These are phyloP conservation scores for Oligia latruncula DNA, from an alignment of 2,888 invertebrate species.

Conservation along the genomic window DNA sequence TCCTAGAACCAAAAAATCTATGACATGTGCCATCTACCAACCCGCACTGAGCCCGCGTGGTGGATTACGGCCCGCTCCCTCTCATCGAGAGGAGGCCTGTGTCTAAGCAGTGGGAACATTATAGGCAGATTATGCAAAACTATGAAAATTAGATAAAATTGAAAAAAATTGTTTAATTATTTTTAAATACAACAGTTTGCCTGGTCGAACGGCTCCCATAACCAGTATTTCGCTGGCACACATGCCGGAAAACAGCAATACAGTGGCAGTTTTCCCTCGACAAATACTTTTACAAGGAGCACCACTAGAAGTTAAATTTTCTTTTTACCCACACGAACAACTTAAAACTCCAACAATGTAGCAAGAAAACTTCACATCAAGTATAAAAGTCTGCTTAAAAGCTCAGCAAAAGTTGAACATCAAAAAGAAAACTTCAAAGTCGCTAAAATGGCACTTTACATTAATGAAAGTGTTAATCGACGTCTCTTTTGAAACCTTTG, in stretches of 20 bases:
- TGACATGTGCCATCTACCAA: no score
- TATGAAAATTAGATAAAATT: not conserved
- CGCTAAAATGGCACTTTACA: not conserved
- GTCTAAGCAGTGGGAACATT: not conserved
- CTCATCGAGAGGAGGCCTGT: no score
- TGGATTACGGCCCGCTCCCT: no score
- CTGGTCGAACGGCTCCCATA: no score
- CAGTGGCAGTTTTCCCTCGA: not conserved
- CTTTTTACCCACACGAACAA: constrained; percentile 8
- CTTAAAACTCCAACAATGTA: constrained; percentile 17
- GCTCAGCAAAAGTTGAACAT: constrained; percentile 6
- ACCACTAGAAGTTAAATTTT: not conserved
- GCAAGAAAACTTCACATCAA: constrained; percentile 16
- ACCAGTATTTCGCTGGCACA: not conserved
- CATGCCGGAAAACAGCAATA: not conserved
- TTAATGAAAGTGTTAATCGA: constrained; percentile 9
- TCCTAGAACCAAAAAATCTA: no score
- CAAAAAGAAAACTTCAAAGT: constrained; percentile 11
- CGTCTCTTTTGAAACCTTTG: constrained; percentile 3
- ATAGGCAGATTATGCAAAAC: not conserved
- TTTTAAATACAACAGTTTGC: not conserved
- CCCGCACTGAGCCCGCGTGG: no score
- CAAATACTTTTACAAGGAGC: not conserved
- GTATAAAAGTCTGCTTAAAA: constrained; percentile 27
- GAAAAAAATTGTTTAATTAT: not conserved